Evolutionary conservation across 2,797 vertebrate species (phyloP).

Genomic region (Lagodon rhomboides): DNA sequence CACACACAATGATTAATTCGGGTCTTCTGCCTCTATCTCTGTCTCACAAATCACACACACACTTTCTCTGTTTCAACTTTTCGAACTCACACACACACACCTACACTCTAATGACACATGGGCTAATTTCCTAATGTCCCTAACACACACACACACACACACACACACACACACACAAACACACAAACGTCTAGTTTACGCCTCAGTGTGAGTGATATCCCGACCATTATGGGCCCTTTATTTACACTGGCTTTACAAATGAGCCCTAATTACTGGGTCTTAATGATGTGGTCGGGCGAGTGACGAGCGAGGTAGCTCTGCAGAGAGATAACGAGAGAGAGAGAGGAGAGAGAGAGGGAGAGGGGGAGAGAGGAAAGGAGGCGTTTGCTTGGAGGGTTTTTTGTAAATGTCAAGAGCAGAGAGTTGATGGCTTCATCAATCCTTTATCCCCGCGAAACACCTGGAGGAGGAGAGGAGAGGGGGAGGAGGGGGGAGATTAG

Average conservation of each 20-base stretch:
- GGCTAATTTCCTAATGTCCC: constrained; percentile 63
- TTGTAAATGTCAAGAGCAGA: constrained; percentile 89
- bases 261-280: constrained; percentile 87
- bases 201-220: constrained; percentile 76
- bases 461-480: constrained; percentile 85
- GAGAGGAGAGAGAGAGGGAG: constrained; percentile 36
- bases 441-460: constrained; percentile 89
- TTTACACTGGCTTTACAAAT: constrained; percentile 87
- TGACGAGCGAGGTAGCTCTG: constrained; percentile 64
- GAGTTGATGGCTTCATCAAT: constrained; percentile 89
- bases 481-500: constrained; percentile 90
- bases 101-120: constrained; percentile 56
- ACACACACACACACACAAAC: constrained; percentile 18
- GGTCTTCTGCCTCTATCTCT: constrained; percentile 33
- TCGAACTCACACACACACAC: constrained; percentile 34
- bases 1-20: constrained; percentile 56
- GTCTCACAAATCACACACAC: constrained; percentile 38
- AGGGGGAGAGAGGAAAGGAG: constrained; percentile 81
- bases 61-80: constrained; percentile 46
- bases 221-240: constrained; percentile 81
- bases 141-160: constrained; percentile 10
- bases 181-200: constrained; percentile 56
- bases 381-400: constrained; percentile 86
- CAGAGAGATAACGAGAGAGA: constrained; percentile 69
- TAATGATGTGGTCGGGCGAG: constrained; percentile 84